These are phyloP conservation scores for Actenoides lindsayi DNA, from an alignment of 2,113 vertebrate genomes.

Conservation along the genomic window DNA sequence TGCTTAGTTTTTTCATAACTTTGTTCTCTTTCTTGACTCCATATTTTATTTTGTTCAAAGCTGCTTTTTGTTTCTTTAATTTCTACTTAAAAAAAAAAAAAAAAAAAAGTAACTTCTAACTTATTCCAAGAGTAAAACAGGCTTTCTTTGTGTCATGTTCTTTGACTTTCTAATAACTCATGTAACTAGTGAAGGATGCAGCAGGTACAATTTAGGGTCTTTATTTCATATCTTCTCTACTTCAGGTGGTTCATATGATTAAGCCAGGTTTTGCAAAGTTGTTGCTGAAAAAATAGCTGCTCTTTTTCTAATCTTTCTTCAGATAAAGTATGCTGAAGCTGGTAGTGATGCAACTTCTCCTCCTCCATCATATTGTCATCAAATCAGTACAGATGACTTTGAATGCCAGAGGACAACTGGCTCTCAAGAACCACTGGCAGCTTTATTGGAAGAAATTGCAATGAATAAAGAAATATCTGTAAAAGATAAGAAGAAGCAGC, in stretches of 20 bases:
- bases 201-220: neutral
- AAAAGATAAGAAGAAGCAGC: slow-evolving; percentile 87
- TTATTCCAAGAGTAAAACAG: neutral
- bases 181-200: neutral
- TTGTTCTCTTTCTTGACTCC: neutral
- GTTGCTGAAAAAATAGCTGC: neutral
- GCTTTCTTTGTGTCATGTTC: neutral
- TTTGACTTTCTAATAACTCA: neutral
- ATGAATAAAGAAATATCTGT: slow-evolving; percentile 77
- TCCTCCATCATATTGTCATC: slow-evolving; percentile 74
- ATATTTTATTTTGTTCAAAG: neutral
- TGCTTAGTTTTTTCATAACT: neutral
- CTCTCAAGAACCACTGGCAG: slow-evolving; percentile 77
- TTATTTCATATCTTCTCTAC: neutral
- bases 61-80: neutral
- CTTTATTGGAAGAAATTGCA: slow-evolving; percentile 82
- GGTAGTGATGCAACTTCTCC: slow-evolving; percentile 74
- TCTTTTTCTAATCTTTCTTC: neutral
- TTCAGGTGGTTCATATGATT: neutral
- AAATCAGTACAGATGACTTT: slow-evolving; percentile 81
- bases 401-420: slow-evolving; percentile 75
- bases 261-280: neutral
- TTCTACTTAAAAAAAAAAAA: neutral
- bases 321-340: slow-evolving; percentile 86
- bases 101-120: neutral